phyloP scores from a whole-genome alignment of 2,797 vertebrate species.

The Periophthalmus magnuspinnatus region DNA sequence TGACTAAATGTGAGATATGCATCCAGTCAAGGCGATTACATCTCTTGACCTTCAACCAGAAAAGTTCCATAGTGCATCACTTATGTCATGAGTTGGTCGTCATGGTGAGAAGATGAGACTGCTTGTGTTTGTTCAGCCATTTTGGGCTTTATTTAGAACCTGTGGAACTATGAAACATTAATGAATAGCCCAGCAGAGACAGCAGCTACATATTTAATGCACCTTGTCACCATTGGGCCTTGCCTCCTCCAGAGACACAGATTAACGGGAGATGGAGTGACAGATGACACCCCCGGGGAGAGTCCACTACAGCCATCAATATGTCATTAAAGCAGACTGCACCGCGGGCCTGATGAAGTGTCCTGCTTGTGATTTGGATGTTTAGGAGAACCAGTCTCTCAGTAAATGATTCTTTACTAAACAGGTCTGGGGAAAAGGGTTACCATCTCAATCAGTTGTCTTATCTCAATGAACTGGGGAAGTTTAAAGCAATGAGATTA shows the following conservation, averaged over 20 bases:
- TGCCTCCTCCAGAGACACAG: slow-evolving; percentile 59
- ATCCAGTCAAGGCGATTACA: too few species aligned
- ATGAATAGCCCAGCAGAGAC: slow-evolving; percentile 59
- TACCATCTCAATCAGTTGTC: slow-evolving; percentile 70
- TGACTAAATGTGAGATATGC: too few species aligned
- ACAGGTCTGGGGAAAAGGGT: slow-evolving; percentile 49
- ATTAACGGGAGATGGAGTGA: slow-evolving; percentile 68
- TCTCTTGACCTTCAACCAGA: too few species aligned
- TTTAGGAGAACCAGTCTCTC: slow-evolving; percentile 74
- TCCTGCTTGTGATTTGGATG: slow-evolving; percentile 81
- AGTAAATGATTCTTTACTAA: slow-evolving; percentile 70
- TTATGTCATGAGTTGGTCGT: too few species aligned
- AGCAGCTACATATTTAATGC: slow-evolving; percentile 69
- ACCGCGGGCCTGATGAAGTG: slow-evolving; percentile 86
- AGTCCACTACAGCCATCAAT: slow-evolving; percentile 65
- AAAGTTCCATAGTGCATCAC: too few species aligned
- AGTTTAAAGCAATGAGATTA: slow-evolving; percentile 15
- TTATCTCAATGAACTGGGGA: slow-evolving; percentile 42
- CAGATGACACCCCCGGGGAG: slow-evolving; percentile 53
- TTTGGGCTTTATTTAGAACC: slow-evolving; percentile 29
- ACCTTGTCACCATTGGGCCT: slow-evolving; percentile 56
- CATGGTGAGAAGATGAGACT: too few species aligned
- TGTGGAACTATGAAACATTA: slow-evolving; percentile 63
- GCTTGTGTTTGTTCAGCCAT: slow-evolving; percentile 25
- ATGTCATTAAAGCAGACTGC: slow-evolving; percentile 85